Evolutionary conservation across 1,140 invertebrate species (phyloP).

Genomic region (Adelges cooleyi): DNA sequence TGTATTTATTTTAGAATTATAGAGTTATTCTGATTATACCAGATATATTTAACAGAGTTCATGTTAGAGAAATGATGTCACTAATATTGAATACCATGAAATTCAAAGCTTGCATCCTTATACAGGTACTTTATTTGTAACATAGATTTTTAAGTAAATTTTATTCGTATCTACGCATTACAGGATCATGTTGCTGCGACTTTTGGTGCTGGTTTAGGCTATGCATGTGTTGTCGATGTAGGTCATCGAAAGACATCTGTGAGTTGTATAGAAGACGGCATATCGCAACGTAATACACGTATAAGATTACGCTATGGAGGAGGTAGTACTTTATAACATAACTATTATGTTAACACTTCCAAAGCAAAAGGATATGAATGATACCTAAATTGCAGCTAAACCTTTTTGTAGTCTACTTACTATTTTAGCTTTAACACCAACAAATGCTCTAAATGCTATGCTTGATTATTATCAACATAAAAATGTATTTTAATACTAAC

Average conservation of each 20-base stretch:
- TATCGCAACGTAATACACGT: slow-evolving; percentile 77
- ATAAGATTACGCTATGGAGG: slow-evolving; percentile 69
- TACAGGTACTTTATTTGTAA: slow-evolving; percentile 50
- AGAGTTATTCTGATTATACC: slow-evolving; percentile 79
- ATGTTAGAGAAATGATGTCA: slow-evolving; percentile 74
- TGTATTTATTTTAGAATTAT: slow-evolving; percentile 49
- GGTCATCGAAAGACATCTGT: slow-evolving; percentile 92
- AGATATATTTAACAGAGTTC: slow-evolving; percentile 78
- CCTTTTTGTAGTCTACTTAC: no score
- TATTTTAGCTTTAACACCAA: no score
- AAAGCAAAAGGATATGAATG: no score
- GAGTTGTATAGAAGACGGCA: slow-evolving; percentile 91
- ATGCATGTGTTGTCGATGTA: slow-evolving; percentile 88
- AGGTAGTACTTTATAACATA: slow-evolving; percentile 35
- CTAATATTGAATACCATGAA: slow-evolving; percentile 70
- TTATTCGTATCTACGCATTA: slow-evolving; percentile 24
- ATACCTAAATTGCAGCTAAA: no score
- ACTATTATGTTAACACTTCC: no score
- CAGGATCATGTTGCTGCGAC: slow-evolving; percentile 85
- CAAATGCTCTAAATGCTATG: no score
- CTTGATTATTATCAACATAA: no score
- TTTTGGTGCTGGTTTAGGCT: slow-evolving; percentile 82
- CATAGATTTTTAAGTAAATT: slow-evolving; percentile 3
- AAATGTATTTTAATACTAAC: no score
- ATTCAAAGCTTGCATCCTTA: slow-evolving; percentile 79